Evolutionary conservation across 2,113 vertebrate genomes (phyloP).

Genomic region (Macrotus californicus): DNA sequence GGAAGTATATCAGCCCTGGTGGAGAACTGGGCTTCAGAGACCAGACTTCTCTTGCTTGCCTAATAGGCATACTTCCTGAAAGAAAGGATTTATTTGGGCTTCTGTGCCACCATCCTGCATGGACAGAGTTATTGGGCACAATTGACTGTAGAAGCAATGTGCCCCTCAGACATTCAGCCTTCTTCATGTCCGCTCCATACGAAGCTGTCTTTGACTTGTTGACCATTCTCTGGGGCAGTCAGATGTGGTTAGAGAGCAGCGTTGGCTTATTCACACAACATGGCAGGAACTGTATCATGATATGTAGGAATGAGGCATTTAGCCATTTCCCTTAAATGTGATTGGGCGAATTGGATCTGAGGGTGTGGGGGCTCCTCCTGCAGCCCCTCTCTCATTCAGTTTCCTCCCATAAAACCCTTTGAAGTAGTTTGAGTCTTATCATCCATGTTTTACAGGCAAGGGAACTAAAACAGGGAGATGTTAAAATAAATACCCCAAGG

Average conservation of each 20-base stretch:
- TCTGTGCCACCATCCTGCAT: background rate
- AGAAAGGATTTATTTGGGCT: background rate
- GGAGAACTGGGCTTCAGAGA: background rate
- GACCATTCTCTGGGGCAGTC: background rate
- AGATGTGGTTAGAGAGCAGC: background rate
- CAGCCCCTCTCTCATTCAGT: background rate
- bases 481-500: background rate
- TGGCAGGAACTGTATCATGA: background rate
- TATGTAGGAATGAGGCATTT: background rate
- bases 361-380: background rate
- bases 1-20: background rate
- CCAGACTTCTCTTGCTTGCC: background rate
- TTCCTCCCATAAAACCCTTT: background rate
- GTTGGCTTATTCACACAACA: background rate
- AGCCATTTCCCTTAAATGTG: background rate
- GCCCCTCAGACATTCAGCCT: background rate
- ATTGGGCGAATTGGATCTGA: background rate
- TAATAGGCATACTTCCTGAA: background rate
- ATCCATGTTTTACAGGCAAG: background rate
- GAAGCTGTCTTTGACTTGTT: background rate
- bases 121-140: background rate
- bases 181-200: background rate
- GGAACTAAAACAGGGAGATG: background rate
- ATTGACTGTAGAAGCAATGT: background rate
- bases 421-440: background rate